A percentile compares a stretch with the other conserved stretches of the same genome.
Conservation (phyloP, 2,113 vertebrate species). For the Vombatus ursinus region DNA sequence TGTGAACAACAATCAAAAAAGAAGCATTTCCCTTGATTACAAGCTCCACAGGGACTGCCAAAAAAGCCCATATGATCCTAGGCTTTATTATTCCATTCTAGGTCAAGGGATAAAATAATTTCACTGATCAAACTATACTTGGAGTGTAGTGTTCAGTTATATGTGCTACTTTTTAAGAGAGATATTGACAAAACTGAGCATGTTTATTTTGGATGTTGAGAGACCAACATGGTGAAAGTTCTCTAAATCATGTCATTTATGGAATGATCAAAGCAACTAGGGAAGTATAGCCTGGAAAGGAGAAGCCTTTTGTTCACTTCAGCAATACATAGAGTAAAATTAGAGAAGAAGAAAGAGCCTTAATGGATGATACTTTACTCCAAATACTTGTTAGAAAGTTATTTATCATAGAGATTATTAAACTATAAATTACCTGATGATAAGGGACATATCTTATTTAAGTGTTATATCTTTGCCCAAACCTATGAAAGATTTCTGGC, state of each 20-base stretch:
- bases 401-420: neutral
- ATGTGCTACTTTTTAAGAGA: neutral
- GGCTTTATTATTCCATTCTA: neutral
- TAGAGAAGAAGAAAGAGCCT: neutral
- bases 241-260: neutral
- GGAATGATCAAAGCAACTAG: neutral
- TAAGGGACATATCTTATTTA: neutral
- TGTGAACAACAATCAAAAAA: neutral
- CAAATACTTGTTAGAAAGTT: neutral
- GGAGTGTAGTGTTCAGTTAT: neutral
- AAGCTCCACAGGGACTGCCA: neutral
- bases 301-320: neutral
- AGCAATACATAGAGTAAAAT: neutral
- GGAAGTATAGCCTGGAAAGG: neutral
- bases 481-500: neutral
- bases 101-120: neutral
- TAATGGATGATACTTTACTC: neutral
- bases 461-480: neutral
- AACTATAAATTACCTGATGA: neutral
- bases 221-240: neutral
- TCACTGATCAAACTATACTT: neutral
- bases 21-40: neutral
- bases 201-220: neutral
- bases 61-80: neutral
- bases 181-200: neutral